Percentiles rank a stretch among this genome's conserved stretches.
These are phyloP conservation scores for Mormyrops boulengeri DNA, from an alignment of 2,797 vertebrate genomes.

Conservation along the genomic window DNA sequence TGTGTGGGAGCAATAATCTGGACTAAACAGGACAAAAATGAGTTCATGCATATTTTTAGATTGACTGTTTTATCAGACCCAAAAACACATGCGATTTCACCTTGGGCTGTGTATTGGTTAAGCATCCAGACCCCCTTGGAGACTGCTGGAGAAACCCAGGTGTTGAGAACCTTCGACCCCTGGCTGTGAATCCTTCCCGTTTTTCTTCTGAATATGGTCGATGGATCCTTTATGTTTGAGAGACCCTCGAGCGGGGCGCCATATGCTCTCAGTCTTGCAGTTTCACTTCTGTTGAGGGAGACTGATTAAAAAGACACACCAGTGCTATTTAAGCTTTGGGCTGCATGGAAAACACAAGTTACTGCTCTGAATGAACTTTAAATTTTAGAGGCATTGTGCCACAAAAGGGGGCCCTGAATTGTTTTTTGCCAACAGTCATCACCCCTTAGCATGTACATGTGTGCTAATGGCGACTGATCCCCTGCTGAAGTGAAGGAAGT, in stretches of 20 bases:
- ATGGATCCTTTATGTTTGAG: not conserved
- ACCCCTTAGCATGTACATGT: not conserved
- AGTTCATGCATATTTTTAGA: not conserved
- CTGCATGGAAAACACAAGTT: not conserved
- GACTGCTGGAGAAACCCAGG: not conserved
- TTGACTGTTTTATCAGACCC: not conserved
- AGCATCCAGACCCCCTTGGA: not conserved
- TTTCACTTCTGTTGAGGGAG: not conserved
- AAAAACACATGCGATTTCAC: not conserved
- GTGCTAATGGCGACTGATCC: not conserved
- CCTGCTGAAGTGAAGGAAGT: slow-evolving; percentile 9
- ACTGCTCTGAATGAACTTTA: not conserved
- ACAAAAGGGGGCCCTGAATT: not conserved
- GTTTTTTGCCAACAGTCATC: not conserved
- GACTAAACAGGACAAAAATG: not conserved
- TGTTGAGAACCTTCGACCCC: not conserved
- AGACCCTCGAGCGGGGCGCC: not conserved
- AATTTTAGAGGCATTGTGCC: not conserved
- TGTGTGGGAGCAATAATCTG: not conserved
- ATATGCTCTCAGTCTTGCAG: slow-evolving; percentile 4
- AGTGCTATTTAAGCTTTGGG: not conserved
- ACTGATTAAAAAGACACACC: not conserved
- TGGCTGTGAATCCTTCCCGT: not conserved
- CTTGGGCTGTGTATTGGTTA: not conserved
- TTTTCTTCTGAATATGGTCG: not conserved